Base-by-base conservation (phyloP, 2,888 invertebrate species). In the Timema cristinae region DNA sequence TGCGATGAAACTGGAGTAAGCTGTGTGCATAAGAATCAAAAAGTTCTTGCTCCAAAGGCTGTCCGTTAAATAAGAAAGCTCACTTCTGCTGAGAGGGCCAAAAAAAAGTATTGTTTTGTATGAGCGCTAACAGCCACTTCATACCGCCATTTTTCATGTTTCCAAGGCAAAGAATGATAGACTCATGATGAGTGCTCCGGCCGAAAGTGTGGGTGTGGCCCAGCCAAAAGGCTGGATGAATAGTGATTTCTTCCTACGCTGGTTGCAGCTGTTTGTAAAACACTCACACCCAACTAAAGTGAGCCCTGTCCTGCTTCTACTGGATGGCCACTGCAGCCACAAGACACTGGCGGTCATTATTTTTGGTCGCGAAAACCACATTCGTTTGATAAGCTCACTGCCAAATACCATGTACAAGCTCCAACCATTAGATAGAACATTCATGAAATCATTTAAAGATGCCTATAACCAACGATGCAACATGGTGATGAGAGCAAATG, bases 361-460 rank as follows among this genome's bases (percentile, higher is more conserved):
- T 59, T 59, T 59, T 59, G n/a, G 59, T 16, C 59, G 59, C n/a
- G 59, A 59, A 59, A 59, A 59, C 59, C 7, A 59, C 59, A 59
- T 59, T 59, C 59, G 16, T 13, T 59, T 59, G 59, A 59, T 59
- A 59, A 7, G 8, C n/a, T 10, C 52, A 52, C 52, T 11, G 11
- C 52, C 52, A 52, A 9, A 10, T 11, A 52, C 11, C 52, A 52
- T 11, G 9, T 11, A 52, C 52, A 52, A 52, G 52, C 52, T 52
- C 9, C 52, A 52, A 52, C 52, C 52, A 52, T 11, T 52, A 11
- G n/a, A n/a, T n/a, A n/a, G n/a, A n/a, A n/a, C n/a, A n/a, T n/a
- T n/a, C n/a, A 59, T 59, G n/a, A 59, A 59, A 16, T 16, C 11
- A 59, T 59, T 59, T 59, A 59, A 59, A 59, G 7, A 59, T 59